phyloP scores from a whole-genome alignment of 2,113 vertebrate species.

The Siniperca chuatsi region DNA sequence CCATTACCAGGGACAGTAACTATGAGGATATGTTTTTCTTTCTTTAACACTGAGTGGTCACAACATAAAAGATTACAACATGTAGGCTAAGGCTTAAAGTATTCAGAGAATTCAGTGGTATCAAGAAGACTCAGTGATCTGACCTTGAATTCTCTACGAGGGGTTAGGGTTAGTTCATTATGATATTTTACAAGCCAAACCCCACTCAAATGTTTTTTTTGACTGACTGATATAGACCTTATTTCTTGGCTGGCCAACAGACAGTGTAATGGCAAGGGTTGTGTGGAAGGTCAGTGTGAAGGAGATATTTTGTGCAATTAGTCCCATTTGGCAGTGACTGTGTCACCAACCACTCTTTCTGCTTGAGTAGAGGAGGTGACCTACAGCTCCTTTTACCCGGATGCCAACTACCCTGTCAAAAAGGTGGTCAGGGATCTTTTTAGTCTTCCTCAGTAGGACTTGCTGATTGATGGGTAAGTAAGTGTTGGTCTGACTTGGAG shows the following conservation, averaged over 20 bases:
- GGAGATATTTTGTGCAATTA: not conserved
- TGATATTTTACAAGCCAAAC: not conserved
- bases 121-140: not conserved
- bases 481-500: not conserved
- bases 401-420: conserved; percentile 73
- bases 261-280: conserved; percentile 65
- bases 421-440: conserved; percentile 85
- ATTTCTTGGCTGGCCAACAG: conserved; percentile 70
- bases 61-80: not conserved
- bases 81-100: not conserved
- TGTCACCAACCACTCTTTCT: conserved; percentile 7
- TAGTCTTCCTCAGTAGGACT: conserved; percentile 84
- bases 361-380: conserved; percentile 56
- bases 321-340: not conserved
- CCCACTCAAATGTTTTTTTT: not conserved
- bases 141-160: not conserved
- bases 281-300: conserved; percentile 67
- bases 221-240: not conserved
- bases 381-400: conserved; percentile 69
- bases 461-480: conserved; percentile 84
- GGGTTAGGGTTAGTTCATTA: not conserved
- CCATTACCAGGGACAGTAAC: conserved; percentile 78
- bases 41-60: not conserved
- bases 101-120: not conserved
- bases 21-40: conserved; percentile 68